Base-by-base conservation (phyloP, 2,888 invertebrate genomes). In the Agriopis leucophaearia region DNA sequence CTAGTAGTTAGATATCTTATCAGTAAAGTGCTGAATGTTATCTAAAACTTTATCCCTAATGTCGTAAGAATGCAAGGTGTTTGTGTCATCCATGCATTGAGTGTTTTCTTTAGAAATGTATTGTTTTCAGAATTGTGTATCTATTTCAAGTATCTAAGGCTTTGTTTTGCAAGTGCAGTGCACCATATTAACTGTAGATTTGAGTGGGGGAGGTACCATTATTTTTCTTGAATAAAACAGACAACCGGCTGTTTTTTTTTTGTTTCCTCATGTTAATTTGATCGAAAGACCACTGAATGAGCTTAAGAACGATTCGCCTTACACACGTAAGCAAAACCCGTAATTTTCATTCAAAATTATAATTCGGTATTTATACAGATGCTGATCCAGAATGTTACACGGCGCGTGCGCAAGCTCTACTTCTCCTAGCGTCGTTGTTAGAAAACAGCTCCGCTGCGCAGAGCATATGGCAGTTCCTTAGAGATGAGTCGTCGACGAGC, bases 381-480 rank as follows among this genome's bases (percentile, higher is more conserved):
- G 63, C 60, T 27, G 78, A 78, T 7, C 62, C 63, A 6, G 74
- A 72, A 3, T 73, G 77, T 51, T 57, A 86, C 58, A 64, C 68
- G 12, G 84, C 89, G 52, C 85, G 82, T n/a, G 75, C 85, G 66
- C 89, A 92, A 56, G 83, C 82, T 0, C 63, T 92, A 59, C 70
- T 81, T 0, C 75, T 94, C 1, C 68, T 92, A 0, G 88, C 83
- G 0, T 74, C 82, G 6, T 57, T 94, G 55, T 68, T 92, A 9
- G 61, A 67, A 0, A 91, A 90, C 50, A 79, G 79, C 0, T 65
- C 83, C 0, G 88, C 89, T 0, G 73, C 73, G 6, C 86, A 88
- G 50, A 82, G 75, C 38, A 78, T 90, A 3, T 93, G 92, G 91
- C 64, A 65, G 18, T 83, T 84, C 38, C 68, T 92, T 36, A 82